Conservation (phyloP, 2,113 vertebrate species). For the Trogon surrucura region DNA sequence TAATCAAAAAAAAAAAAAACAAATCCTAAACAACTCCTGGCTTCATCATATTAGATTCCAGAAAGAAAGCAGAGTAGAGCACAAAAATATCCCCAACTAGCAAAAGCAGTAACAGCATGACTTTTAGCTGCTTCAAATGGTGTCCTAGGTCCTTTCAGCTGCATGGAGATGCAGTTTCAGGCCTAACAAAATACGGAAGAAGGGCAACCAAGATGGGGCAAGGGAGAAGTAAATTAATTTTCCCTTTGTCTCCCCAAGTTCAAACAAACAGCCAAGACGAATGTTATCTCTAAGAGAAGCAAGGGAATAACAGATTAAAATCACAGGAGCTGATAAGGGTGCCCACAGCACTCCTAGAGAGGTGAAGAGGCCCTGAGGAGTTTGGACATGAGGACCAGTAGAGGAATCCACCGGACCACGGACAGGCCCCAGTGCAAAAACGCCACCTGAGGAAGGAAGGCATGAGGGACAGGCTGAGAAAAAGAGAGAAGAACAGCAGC, state of each 20-base stretch:
- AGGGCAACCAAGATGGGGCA: neutral
- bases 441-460: accelerated
- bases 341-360: neutral
- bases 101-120: neutral
- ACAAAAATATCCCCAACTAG: accelerated
- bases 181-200: neutral
- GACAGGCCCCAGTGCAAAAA: accelerated
- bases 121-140: neutral
- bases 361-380: accelerated
- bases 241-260: accelerated
- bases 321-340: accelerated
- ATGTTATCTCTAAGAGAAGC: accelerated
- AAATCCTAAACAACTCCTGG: neutral
- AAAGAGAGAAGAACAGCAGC: accelerated
- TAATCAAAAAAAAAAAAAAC: neutral
- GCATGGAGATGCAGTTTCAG: neutral
- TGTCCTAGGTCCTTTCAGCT: neutral
- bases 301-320: neutral
- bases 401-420: accelerated
- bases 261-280: neutral
- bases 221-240: accelerated
- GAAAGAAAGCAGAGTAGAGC: neutral
- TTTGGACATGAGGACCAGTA: accelerated
- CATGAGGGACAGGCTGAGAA: accelerated
- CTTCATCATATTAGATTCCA: neutral